phyloP scores from a whole-genome alignment of 1,140 invertebrate genomes.

The Helicoverpa armigera region DNA sequence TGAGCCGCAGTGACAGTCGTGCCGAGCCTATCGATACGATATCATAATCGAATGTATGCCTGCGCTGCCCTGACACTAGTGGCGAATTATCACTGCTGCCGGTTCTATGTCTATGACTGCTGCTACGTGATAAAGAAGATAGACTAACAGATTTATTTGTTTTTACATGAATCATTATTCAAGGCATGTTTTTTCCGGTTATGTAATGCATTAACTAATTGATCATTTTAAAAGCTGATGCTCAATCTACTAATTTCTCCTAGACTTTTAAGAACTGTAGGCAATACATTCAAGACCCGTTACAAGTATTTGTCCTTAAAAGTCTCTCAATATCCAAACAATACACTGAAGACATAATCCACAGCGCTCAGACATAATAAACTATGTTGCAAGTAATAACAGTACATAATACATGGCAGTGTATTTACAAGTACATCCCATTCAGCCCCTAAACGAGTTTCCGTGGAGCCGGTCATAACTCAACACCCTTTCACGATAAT shows the following conservation, averaged over 20 bases:
- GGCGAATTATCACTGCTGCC: neutral
- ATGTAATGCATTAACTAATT: no score
- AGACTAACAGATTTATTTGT: neutral
- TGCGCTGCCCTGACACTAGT: constrained; percentile 12
- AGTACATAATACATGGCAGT: constrained; percentile 35
- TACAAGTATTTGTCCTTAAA: no score
- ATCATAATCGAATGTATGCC: constrained; percentile 29
- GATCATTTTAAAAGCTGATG: no score
- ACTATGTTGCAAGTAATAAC: constrained; percentile 8
- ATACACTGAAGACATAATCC: constrained; percentile 19
- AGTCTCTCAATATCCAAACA: constrained; percentile 5
- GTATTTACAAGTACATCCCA: constrained; percentile 39
- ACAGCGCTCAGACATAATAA: neutral
- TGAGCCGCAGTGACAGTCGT: constrained; percentile 14
- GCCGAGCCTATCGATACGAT: constrained; percentile 12
- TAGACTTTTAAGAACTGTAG: neutral
- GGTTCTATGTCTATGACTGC: neutral
- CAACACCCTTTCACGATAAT: constrained; percentile 63
- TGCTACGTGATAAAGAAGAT: neutral
- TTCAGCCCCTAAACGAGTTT: constrained; percentile 50
- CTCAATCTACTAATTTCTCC: no score
- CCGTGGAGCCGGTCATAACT: constrained; percentile 57
- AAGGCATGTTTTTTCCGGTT: no score
- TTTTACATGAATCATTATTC: no score
- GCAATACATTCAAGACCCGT: neutral